Evolutionary conservation across 2,888 invertebrate genomes (phyloP), one percentile per base, ranked within the genome.

Genomic region (Tromatobia lineatoria): DNA sequence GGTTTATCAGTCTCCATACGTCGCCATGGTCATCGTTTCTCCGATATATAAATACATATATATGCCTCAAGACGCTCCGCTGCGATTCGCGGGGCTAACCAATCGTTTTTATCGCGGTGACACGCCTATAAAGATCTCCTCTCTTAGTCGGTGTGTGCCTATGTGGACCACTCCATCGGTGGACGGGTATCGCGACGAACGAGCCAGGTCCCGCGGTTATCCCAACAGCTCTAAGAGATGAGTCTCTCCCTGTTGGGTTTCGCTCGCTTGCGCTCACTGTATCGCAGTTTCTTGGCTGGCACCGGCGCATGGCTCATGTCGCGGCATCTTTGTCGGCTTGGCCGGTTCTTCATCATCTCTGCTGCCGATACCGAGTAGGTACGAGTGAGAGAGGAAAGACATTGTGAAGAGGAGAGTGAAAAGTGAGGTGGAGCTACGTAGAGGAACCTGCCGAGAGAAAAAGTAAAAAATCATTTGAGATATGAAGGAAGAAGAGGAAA

Each of bases 311-410:
- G 88, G 90, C 85, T 89, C 92, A 91, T 92, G 92, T 92, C 89
- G 90, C 91, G 92, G 91, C 88, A 91, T 91, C 92, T 92, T 92
- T 92, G 92, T 92, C 92, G 92, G 92, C 91, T 80, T 84, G 81
- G 88, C 85, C 88, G 92, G 91, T 91, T 91, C 91, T 92, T 89
- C 92, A 92, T 92, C 92, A 92, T 92, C 90, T 88, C 88, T 85
- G 64, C 77, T 89, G 90, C 91, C 91, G 92, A 92, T 92, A 90
- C 88, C 85, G 82, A 82, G 73, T 54, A 79, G 84, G 86, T 77
- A 52, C 81, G 66, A 83, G 81, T 71, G 59, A 29, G 59, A 78
- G 76, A 74, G 82, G 81, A 64, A 69, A 57, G 59, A 15, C 47
- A 45, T 13, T n/a, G 59, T 67, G 25, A 54, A 38, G 61, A 61